Evolutionary conservation across 2,797 vertebrate genomes (phyloP), one percentile per base, ranked within the genome.

Genomic region (Sebastiscus tertius): DNA sequence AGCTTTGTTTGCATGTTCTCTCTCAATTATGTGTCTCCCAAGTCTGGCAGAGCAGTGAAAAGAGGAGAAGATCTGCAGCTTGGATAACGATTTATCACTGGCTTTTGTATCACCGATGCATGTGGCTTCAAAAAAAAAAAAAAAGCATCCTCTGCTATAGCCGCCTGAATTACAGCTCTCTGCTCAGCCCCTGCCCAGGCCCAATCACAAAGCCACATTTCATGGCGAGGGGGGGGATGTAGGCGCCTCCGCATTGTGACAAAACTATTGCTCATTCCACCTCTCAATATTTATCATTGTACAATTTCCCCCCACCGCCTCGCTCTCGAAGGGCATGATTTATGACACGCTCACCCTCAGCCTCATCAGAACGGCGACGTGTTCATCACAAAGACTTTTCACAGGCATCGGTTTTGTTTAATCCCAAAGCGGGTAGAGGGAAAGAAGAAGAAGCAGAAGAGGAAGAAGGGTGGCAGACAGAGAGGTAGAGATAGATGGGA

Each of bases 231-330:
- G 72, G 31, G 72, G 74, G 76, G 79, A 62, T 59, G 79, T 26
- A 27, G 79, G 85, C 67, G 79, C 83, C 84, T 89, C 87, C 60
- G 60, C 83, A 78, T 81, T 83, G 89, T 92, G 93, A 90, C 91
- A 94, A 94, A 92, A 92, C 92, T 89, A 94, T 95, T 91, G 88
- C 88, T 94, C 92, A 91, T 94, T 91, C 83, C 86, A 87, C 85
- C 89, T 91, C 87, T 94, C 87, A 92, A 92, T 94, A 94, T 95
- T 95, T 95, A 94, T 96, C 92, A 95, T 91, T 80, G 85, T 91
- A 89, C 90, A 90, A 90, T 89, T 86, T 75, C 79, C 74, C 85
- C 69, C 72, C 72, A 10, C 62, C 75, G 77, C 86, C 78, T 85
- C 55, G 68, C 85, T 90, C 88, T 84, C 72, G 33, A 71, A 13